A percentile compares a stretch with the other conserved stretches of the same genome.
These are phyloP conservation scores for Orycteropus afer DNA, from an alignment of 2,113 vertebrate species.

Conservation along the genomic window DNA sequence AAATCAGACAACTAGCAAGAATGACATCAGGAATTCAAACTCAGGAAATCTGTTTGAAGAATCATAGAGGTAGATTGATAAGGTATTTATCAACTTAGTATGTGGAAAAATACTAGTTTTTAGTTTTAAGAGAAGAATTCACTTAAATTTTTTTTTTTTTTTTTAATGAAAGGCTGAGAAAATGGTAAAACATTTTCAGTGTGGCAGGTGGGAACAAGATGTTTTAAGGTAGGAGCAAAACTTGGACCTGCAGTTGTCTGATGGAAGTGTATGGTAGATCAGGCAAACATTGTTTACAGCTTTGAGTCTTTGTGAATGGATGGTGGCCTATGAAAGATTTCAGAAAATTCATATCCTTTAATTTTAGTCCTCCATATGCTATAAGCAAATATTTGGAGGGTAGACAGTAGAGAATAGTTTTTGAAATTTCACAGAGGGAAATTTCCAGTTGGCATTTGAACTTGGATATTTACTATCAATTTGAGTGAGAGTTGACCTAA, in stretches of 20 bases:
- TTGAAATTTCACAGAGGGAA: neutral
- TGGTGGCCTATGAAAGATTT: neutral
- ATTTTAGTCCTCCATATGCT: neutral
- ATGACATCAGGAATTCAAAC: neutral
- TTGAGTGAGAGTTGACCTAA: neutral
- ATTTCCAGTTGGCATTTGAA: neutral
- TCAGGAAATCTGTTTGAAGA: neutral
- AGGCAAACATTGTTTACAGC: neutral
- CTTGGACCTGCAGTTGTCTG: neutral
- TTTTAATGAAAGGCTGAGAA: neutral
- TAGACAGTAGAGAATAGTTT: neutral
- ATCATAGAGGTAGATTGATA: neutral
- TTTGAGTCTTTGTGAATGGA: neutral
- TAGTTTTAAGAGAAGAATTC: constrained; percentile 41
- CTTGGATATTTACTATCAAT: neutral
- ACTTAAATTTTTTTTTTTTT: neutral
- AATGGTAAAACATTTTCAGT: constrained; percentile 5
- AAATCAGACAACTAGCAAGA: neutral
- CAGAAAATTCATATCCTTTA: neutral
- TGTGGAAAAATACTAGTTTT: constrained; percentile 23
- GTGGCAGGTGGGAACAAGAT: neutral
- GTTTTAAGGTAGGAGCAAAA: neutral
- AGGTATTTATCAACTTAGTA: neutral
- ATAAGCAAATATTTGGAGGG: neutral
- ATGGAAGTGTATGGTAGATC: neutral